Evolutionary conservation across 2,797 vertebrate species (phyloP).

Genomic region (Arrhamphus sclerolepis): DNA sequence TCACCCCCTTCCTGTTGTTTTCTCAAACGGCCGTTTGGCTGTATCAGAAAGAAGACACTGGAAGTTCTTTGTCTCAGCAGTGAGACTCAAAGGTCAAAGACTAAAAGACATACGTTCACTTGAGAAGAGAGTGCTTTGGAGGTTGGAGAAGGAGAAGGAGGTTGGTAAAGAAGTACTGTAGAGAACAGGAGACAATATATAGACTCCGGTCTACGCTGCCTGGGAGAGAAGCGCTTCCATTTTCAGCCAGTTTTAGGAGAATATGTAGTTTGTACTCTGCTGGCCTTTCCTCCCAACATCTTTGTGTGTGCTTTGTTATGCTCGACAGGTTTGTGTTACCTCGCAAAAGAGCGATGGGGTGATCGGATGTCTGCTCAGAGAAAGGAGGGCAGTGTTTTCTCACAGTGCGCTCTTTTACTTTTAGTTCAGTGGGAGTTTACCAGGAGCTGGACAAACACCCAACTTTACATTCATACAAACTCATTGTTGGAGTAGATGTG

Average conservation of each 20-base stretch:
- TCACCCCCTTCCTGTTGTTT: constrained; percentile 45
- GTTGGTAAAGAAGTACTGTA: constrained; percentile 52
- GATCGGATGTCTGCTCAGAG: constrained; percentile 76
- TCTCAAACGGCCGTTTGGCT: constrained; percentile 36
- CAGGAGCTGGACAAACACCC: constrained; percentile 56
- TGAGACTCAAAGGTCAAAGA: constrained; percentile 36
- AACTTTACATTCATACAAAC: constrained; percentile 9
- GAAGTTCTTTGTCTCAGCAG: constrained; percentile 47
- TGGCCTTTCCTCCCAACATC: constrained; percentile 48
- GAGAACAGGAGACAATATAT: background rate
- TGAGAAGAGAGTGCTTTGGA: constrained; percentile 17
- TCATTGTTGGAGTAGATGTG: constrained; percentile 20
- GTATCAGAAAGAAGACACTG: constrained; percentile 27
- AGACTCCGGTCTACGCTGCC: constrained; percentile 1
- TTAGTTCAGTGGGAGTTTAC: constrained; percentile 39
- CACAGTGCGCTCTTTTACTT: constrained; percentile 72
- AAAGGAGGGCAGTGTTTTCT: constrained; percentile 79
- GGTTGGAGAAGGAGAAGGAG: constrained; percentile 10
- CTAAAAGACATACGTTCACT: constrained; percentile 20
- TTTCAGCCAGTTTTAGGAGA: constrained; percentile 30
- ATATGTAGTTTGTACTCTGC: constrained; percentile 38
- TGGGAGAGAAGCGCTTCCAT: constrained; percentile 29
- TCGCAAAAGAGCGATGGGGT: constrained; percentile 45
- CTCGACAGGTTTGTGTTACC: constrained; percentile 76
- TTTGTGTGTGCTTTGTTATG: constrained; percentile 80